Evolutionary conservation across 2,113 vertebrate species (phyloP), one percentile per base, ranked within the genome.

Genomic region (Oryzias celebensis): DNA sequence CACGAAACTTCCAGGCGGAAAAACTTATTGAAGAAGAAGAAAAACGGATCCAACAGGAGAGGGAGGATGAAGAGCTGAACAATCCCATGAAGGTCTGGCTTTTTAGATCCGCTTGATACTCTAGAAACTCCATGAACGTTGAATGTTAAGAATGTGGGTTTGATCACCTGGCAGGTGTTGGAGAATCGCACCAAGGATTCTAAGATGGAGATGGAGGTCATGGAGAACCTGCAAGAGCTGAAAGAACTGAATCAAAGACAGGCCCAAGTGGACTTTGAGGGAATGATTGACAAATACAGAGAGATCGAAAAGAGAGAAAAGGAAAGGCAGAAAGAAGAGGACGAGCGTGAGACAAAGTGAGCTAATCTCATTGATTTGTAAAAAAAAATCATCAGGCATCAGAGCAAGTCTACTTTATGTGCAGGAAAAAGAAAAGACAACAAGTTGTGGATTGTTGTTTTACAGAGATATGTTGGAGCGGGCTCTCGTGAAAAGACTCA

Each of bases 171-270:
- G 7, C 77, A 99, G 97, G 95, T 99, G 51, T 82, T 99, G 76
- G 97, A 99, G 87, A 99, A 99, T 79, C 88, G 97, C 17, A 98
- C 96, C 7, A 96, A 96, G 67, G 96, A 98, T 84, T 98, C 97
- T 2, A 99, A 98, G 81, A 88, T 98, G 87, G 97, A 99, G 83
- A 98, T 99, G 97, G 96, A 99, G 80, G 94, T 98, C 10, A 81
- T 99, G 87, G 97, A 99, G 88, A 98, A 96, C 82, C 92, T 99
- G 24, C 96, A 98, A 90, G 96, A 99, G 85, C 90, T 98, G 73
- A 98, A 98, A 81, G 97, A 99, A 48, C 90, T 99, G 59, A 99
- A 98, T 90, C 97, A 99, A 87, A 91, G 96, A 3, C 97, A 99
- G 92, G 97, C 96, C 0, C 92, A 90, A 0, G 96, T 98, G 83